Base-by-base conservation (phyloP, 2,888 invertebrate genomes). In the Drosophila picticornis region DNA sequence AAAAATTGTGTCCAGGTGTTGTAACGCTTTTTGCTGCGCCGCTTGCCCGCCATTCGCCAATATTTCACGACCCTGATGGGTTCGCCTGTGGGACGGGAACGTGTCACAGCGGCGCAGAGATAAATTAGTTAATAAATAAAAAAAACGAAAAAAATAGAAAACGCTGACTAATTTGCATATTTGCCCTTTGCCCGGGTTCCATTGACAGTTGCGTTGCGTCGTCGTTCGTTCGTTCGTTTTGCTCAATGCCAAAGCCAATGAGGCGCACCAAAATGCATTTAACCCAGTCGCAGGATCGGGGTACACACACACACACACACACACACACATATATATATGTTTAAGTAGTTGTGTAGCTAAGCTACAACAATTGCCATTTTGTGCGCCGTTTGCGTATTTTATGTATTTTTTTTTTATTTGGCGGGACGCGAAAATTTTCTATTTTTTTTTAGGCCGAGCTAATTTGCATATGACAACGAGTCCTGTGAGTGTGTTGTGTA, bases 101-200 rank as follows among this genome's bases (percentile, higher is more conserved):
- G 76, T 81, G 79, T 80, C 80, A 80, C 80, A 79, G 75, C 65
- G 84, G 73, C 82, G 78, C 77, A 72, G 71, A 88, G 88, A 88
- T 88, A 88, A 88, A 88, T 88, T 88, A 90, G 88, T 83, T 89
- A 90, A 88, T 90, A 90, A 90, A 86, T 83, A 90, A 87, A 56
- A 56, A 63, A 50, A 38, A 34, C 25, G 25, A 46, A 7, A 40
- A n/a, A 38, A n/a, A 57, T 53, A 69, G 61, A 72, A 76, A 79
- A 81, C 67, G 65, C 72, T 62, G 77, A 77, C 91, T 90, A 88
- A 90, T 90, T 90, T 90, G 91, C 90, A 90, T 90, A 90, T 91
- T 91, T 84, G 84, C 90, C 91, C 83, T 83, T 81, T 86, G 72
- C 75, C 77, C 55, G 52, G 53, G 66, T 64, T 64, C 60, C 72